Evolutionary conservation across 2,797 vertebrate genomes (phyloP).

Genomic region (Mus minutoides): DNA sequence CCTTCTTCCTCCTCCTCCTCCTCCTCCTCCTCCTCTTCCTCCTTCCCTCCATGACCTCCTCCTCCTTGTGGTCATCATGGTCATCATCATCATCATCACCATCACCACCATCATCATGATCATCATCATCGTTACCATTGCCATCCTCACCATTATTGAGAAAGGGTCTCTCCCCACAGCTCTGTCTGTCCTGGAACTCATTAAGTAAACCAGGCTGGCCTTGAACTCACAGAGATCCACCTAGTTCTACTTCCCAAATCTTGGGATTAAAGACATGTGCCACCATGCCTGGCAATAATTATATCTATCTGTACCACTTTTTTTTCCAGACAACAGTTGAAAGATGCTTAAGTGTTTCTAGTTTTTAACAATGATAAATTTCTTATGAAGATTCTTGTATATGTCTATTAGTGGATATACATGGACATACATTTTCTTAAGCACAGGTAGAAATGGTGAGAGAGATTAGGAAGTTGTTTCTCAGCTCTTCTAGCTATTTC

Average conservation of each 20-base stretch:
- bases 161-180: not conserved
- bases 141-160: not conserved
- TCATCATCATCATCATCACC: no score
- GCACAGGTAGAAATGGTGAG: not conserved
- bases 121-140: no score
- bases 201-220: not conserved
- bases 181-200: not conserved
- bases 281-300: not conserved
- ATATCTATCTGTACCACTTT: not conserved
- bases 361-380: not conserved
- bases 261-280: not conserved
- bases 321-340: not conserved
- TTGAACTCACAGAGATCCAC: not conserved
- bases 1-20: not conserved
- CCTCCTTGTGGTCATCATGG: not conserved
- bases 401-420: not conserved
- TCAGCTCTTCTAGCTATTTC: not conserved
- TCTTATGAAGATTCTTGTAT: not conserved
- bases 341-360: not conserved
- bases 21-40: not conserved
- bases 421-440: not conserved
- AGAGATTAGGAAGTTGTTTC: not conserved
- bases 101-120: no score
- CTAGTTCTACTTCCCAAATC: not conserved
- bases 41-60: fast-evolving